Evolutionary conservation across 2,888 invertebrate genomes (phyloP).

Genomic region (Girardia tigrina): DNA sequence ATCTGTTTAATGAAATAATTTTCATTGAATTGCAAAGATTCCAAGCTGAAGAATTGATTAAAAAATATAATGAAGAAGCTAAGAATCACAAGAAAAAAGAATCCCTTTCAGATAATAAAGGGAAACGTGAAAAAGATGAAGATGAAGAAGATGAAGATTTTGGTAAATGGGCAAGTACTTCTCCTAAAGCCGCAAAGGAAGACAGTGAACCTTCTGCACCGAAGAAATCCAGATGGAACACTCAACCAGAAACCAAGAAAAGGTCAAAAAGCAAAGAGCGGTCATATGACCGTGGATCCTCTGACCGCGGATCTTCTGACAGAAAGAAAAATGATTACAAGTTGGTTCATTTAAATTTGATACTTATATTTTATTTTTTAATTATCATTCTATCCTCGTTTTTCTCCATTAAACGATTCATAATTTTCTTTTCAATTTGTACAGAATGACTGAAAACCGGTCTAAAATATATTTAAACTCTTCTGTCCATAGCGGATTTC

Average conservation of each 20-base stretch:
- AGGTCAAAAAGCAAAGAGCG: not conserved
- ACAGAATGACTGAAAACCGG: no score
- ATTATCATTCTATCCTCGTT: no score
- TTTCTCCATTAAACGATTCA: no score
- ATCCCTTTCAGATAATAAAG: not conserved
- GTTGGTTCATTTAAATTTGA: not conserved
- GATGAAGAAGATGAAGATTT: not conserved
- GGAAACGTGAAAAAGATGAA: not conserved
- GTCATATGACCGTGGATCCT: not conserved
- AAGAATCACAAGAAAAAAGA: slow-evolving; percentile 9
- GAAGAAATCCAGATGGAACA: not conserved
- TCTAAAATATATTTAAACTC: no score
- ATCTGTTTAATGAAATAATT: slow-evolving; percentile 15
- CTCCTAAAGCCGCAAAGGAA: not conserved
- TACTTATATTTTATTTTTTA: no score
- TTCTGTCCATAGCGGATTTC: no score
- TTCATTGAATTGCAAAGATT: not conserved
- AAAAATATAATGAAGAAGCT: slow-evolving; percentile 17
- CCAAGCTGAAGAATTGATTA: slow-evolving; percentile 18
- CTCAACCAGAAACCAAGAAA: not conserved
- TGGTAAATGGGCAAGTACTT: not conserved
- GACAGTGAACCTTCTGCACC: not conserved
- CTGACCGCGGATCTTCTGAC: not conserved
- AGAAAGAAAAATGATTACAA: slow-evolving; percentile 2
- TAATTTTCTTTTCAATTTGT: no score